A percentile compares a stretch with the other conserved stretches of the same genome.
Conservation (phyloP, 2,797 vertebrate species). For the Salmo trutta region DNA sequence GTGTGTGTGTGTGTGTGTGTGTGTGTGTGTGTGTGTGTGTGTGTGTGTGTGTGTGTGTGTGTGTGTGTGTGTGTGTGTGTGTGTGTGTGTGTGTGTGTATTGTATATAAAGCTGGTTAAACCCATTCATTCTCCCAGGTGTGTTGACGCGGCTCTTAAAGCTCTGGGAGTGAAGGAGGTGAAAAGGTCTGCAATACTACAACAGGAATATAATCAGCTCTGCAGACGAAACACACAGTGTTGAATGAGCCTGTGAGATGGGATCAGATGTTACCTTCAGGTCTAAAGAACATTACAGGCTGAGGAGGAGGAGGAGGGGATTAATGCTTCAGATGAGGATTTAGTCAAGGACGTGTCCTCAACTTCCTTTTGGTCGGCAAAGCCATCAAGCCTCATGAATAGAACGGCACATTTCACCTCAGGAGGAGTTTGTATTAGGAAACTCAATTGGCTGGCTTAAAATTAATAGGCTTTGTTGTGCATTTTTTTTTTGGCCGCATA, state of each 20-base stretch:
- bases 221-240: conserved; percentile 73
- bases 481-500: conserved; percentile 83
- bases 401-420: conserved; percentile 89
- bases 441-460: conserved; percentile 92
- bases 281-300: conserved; percentile 89
- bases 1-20: conserved; percentile 3
- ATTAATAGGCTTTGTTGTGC: conserved; percentile 96
- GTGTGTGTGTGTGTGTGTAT: no score
- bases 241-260: conserved; percentile 82
- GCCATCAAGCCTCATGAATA: conserved; percentile 85
- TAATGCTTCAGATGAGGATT: conserved; percentile 98
- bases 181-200: conserved; percentile 82
- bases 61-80: no score
- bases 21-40: not conserved
- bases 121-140: conserved; percentile 85
- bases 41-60: not conserved
- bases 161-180: conserved; percentile 60
- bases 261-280: conserved; percentile 97
- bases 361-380: conserved; percentile 83
- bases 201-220: conserved; percentile 94
- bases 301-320: conserved; percentile 86
- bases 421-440: conserved; percentile 94
- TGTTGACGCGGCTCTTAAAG: conserved; percentile 71
- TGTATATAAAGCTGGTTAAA: conserved; percentile 84
- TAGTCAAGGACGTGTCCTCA: conserved; percentile 97